Conservation (phyloP, 2,888 invertebrate species). For the Conomelus anceps region DNA sequence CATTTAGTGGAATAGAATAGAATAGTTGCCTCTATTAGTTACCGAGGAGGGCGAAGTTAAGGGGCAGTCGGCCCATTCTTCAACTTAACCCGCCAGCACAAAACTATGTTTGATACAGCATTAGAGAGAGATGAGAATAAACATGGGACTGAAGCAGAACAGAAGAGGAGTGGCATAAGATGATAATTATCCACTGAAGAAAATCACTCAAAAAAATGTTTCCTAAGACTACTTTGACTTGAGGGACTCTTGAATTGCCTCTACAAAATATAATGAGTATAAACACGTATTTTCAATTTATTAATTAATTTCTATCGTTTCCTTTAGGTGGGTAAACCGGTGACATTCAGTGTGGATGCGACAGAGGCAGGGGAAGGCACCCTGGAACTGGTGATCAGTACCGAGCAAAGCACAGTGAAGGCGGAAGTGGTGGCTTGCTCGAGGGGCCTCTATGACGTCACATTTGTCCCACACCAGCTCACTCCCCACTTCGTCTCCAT, state of each 20-base stretch:
- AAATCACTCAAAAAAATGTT: too few species aligned
- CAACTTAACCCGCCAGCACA: too few species aligned
- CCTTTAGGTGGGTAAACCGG: constrained; percentile 65
- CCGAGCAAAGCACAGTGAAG: constrained; percentile 81
- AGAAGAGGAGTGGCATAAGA: too few species aligned
- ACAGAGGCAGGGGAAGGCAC: constrained; percentile 93
- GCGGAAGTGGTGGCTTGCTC: constrained; percentile 85
- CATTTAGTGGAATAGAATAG: too few species aligned
- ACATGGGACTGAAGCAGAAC: too few species aligned
- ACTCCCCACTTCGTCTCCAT: constrained; percentile 88
- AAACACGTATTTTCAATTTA: not conserved
- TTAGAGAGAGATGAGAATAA: too few species aligned
- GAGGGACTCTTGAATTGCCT: not conserved
- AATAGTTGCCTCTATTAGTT: too few species aligned
- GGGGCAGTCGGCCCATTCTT: too few species aligned
- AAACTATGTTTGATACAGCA: too few species aligned
- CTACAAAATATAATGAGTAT: constrained; percentile 20
- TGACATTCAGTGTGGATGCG: constrained; percentile 90
- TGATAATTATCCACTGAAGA: too few species aligned
- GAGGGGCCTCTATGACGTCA: constrained; percentile 84
- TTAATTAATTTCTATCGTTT: constrained; percentile 16
- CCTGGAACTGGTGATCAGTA: constrained; percentile 83
- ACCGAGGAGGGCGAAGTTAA: too few species aligned
- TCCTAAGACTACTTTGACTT: too few species aligned
- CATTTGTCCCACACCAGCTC: constrained; percentile 83